Evolutionary conservation across 2,113 vertebrate genomes (phyloP).

Genomic region (Haliaeetus leucogaster): DNA sequence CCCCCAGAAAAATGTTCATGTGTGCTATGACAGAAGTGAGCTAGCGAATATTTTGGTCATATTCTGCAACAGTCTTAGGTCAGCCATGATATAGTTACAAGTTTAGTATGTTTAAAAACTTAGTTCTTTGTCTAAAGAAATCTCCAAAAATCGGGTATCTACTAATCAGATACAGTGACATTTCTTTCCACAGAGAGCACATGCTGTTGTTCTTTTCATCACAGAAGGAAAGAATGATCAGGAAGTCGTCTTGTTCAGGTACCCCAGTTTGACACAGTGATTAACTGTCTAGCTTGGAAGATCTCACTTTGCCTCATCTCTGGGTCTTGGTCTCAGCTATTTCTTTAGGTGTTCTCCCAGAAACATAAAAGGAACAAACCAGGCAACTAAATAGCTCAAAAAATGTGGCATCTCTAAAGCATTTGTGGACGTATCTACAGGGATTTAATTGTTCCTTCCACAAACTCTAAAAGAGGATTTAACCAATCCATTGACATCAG

Average conservation of each 20-base stretch:
- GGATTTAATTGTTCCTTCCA: constrained; percentile 10
- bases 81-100: background rate
- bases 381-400: background rate
- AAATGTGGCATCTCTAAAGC: background rate
- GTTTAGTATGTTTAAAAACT: background rate
- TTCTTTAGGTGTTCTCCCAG: background rate
- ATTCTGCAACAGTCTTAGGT: background rate
- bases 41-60: background rate
- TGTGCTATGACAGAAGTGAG: background rate
- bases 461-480: constrained; percentile 38
- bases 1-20: background rate
- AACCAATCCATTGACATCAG: background rate
- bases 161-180: accelerated
- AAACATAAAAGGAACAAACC: background rate
- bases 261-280: background rate
- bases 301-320: background rate
- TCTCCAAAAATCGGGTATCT: background rate
- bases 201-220: accelerated
- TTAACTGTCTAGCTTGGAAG: background rate
- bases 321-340: background rate
- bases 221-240: background rate
- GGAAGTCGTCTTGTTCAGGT: background rate
- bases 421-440: background rate
- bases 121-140: background rate
- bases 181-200: background rate